A percentile compares a stretch with the other conserved stretches of the same genome.
These are phyloP conservation scores for Heliopora coerulea DNA, from an alignment of 92 coral and sea anemone genomes.

Conservation along the genomic window DNA sequence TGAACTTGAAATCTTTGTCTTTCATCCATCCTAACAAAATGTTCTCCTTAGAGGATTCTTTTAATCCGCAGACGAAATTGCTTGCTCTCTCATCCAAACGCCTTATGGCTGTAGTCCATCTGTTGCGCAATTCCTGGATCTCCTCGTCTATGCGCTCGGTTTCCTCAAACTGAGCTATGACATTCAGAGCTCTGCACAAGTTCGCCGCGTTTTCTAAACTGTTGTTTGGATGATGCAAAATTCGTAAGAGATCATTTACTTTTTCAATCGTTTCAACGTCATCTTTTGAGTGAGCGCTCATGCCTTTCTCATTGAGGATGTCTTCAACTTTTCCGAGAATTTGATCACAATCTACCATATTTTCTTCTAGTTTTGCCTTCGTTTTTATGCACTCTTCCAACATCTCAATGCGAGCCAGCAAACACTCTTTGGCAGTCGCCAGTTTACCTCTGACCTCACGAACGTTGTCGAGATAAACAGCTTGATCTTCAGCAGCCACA, in stretches of 20 bases:
- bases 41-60: not conserved
- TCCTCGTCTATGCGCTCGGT: not conserved
- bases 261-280: constrained; percentile 24
- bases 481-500: constrained; percentile 15
- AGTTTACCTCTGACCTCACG: constrained; percentile 56
- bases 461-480: constrained; percentile 38
- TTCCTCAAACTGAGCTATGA: constrained; percentile 9
- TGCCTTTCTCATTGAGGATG: constrained; percentile 37
- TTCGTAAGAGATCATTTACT: not conserved
- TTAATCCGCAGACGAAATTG: not conserved
- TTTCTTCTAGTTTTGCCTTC: constrained; percentile 50
- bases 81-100: constrained; percentile 8
- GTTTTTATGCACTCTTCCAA: constrained; percentile 48
- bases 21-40: not conserved
- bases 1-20: too few species aligned
- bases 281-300: constrained; percentile 24
- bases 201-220: constrained; percentile 24
- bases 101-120: constrained; percentile 11
- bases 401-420: constrained; percentile 46
- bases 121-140: constrained; percentile 1
- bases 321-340: constrained; percentile 55
- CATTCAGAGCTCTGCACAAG: constrained; percentile 12
- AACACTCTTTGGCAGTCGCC: constrained; percentile 55
- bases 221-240: constrained; percentile 16
- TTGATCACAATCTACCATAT: constrained; percentile 55